Base-by-base conservation (phyloP, 2,888 invertebrate genomes). In the Acronicta aceris region DNA sequence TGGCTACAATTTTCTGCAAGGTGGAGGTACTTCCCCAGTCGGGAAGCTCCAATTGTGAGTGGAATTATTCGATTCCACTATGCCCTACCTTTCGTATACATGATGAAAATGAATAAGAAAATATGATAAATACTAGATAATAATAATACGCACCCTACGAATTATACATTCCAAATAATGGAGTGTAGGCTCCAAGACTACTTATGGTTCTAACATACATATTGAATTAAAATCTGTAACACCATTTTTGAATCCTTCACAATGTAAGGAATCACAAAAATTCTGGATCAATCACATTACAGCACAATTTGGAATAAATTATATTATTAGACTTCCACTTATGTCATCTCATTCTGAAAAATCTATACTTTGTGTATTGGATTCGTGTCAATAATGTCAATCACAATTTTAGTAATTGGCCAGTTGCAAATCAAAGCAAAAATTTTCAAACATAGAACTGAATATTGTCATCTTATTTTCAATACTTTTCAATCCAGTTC, bases 271-370 rank as follows among this genome's bases (percentile, higher is more conserved):
- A 46, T 58, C 47, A 55, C 49, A 16, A 17, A 2, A 53, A 46
- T 46, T 38, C 46, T 17, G 30, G 21, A 47, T 47, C 40, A 47
- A 43, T 68, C 59, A 68, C 76, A 76, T 76, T 30, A 65, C 65
- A 40, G 60, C 49, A 48, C 57, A 56, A 72, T 76, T 73, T 76
- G 8, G 56, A 68, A 55, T 45, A 58, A 43, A 59, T 16, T 45
- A 57, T 45, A 40, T 43, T 50, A 8, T 16, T 10, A 4, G 7
- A 33, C 0, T 33, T 47, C 49, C 42, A 41, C 33, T 15, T 52
- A 36, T 56, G 59, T 76, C 73, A 76, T 59, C 68, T 76, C 76
- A 74, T 74, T 43, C 64, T 67, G 59, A 42, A 67, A 71, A 66
- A 71, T 2, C 13, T 13, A 33, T 33, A 33, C 42, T 21, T 56